phyloP scores from a whole-genome alignment of 2,797 vertebrate genomes.

The Oreochromis grahami region DNA sequence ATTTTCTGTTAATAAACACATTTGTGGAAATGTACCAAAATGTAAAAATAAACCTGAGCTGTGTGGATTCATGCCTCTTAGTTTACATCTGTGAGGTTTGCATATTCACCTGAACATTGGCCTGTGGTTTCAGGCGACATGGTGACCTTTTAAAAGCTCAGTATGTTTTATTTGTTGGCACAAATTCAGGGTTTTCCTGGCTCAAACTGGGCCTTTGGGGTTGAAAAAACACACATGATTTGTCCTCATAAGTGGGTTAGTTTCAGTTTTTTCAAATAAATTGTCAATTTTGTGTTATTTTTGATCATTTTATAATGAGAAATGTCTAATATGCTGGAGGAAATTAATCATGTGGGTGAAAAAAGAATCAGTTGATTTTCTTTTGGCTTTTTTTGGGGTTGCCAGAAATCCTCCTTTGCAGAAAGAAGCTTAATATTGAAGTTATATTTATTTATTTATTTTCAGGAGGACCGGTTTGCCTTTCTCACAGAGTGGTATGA shows the following conservation, averaged over 20 bases:
- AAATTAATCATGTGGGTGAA: neutral
- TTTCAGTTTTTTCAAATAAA: neutral
- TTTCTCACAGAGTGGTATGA: conserved; percentile 95
- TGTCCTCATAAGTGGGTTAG: neutral
- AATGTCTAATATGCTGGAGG: neutral
- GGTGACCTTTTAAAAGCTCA: neutral
- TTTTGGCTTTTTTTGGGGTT: neutral
- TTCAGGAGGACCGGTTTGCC: conserved; percentile 84
- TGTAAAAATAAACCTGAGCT: neutral
- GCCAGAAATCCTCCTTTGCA: neutral
- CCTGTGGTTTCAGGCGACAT: neutral
- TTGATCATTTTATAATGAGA: neutral
- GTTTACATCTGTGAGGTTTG: neutral
- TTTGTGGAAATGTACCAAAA: neutral
- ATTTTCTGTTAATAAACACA: neutral
- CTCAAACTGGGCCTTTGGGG: neutral
- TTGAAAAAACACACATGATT: neutral
- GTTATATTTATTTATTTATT: neutral
- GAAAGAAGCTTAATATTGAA: neutral
- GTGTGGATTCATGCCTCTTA: neutral
- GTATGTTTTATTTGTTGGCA: neutral
- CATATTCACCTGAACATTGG: neutral
- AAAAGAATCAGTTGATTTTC: neutral
- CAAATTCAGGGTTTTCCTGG: neutral
- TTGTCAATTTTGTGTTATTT: neutral